Conservation (phyloP, 2,888 invertebrate genomes). For the Temnothorax rugatulus region DNA sequence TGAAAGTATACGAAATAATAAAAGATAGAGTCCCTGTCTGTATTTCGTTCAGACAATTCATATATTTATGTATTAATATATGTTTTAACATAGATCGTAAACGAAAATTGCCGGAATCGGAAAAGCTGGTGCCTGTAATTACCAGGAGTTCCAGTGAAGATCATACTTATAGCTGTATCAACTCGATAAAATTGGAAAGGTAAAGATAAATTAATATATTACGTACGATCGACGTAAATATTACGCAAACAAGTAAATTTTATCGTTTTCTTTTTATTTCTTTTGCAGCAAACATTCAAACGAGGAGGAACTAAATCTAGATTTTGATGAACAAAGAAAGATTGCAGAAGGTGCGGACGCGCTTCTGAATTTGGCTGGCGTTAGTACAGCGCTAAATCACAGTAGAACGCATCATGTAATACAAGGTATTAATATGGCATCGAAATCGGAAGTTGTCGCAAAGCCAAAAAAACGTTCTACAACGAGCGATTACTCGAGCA, state of each 20-base stretch:
- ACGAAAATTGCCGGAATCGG: slow-evolving; percentile 80
- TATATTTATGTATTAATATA: neutral
- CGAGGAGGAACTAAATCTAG: slow-evolving; percentile 83
- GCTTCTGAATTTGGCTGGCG: slow-evolving; percentile 91
- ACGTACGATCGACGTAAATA: neutral
- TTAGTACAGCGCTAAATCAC: slow-evolving; percentile 84
- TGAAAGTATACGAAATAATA: neutral
- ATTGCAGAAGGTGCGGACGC: slow-evolving; percentile 94
- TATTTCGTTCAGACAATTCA: neutral
- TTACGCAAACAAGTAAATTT: neutral
- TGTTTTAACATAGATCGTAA: slow-evolving; percentile 80
- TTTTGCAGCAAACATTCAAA: slow-evolving; percentile 75
- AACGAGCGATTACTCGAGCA: slow-evolving; percentile 79
- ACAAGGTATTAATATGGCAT: slow-evolving; percentile 63
- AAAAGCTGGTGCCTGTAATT: slow-evolving; percentile 89
- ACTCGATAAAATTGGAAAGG: slow-evolving; percentile 84
- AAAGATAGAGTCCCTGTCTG: neutral
- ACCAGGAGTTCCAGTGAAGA: slow-evolving; percentile 96
- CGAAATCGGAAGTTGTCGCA: slow-evolving; percentile 74
- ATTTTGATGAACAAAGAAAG: slow-evolving; percentile 90
- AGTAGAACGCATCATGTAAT: slow-evolving; percentile 69
- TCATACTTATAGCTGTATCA: slow-evolving; percentile 93
- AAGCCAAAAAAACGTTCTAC: slow-evolving; percentile 77
- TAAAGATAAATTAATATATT: slow-evolving; percentile 62
- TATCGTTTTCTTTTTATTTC: slow-evolving; percentile 17